Conservation (phyloP, 2,888 invertebrate genomes). For the Apamea anceps region DNA sequence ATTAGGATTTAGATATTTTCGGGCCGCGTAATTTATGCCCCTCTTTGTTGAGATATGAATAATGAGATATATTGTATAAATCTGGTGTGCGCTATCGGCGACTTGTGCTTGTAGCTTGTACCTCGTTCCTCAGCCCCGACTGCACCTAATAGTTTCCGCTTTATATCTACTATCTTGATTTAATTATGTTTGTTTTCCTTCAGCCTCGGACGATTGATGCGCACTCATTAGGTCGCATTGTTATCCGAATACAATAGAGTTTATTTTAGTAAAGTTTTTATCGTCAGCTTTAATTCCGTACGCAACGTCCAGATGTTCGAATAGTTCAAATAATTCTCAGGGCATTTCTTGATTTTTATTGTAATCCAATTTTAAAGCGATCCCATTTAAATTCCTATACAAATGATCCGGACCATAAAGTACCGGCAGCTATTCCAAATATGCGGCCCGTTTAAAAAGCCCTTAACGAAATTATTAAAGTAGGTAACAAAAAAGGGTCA, state of each 20-base stretch:
- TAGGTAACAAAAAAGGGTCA: slow-evolving; percentile 85
- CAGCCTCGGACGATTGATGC: slow-evolving; percentile 63
- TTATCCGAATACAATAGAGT: slow-evolving; percentile 61
- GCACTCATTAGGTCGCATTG: slow-evolving; percentile 67
- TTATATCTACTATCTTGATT: slow-evolving; percentile 70
- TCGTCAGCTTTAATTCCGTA: slow-evolving; percentile 53
- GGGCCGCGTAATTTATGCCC: slow-evolving; percentile 88
- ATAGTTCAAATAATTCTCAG: slow-evolving; percentile 70
- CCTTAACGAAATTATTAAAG: slow-evolving; percentile 89
- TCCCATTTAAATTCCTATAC: slow-evolving; percentile 86
- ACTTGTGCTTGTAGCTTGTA: slow-evolving; percentile 62
- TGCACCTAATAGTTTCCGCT: slow-evolving; percentile 77
- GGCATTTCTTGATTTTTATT: slow-evolving; percentile 74
- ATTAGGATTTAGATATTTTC: slow-evolving; percentile 90
- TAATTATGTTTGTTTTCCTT: slow-evolving; percentile 70
- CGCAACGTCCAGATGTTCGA: slow-evolving; percentile 65
- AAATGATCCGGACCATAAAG: slow-evolving; percentile 84
- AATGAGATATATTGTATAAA: slow-evolving; percentile 84
- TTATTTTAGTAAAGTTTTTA: slow-evolving; percentile 68
- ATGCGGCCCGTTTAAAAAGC: slow-evolving; percentile 87
- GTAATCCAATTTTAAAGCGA: slow-evolving; percentile 80
- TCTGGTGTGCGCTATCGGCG: slow-evolving; percentile 76
- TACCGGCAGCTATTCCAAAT: slow-evolving; percentile 87
- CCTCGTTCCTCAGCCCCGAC: slow-evolving; percentile 59
- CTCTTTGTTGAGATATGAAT: slow-evolving; percentile 89